Percentiles rank a stretch among this genome's conserved stretches.
These are phyloP conservation scores for Onychorhynchus coronatus DNA, from an alignment of 2,113 vertebrate species.

Conservation along the genomic window DNA sequence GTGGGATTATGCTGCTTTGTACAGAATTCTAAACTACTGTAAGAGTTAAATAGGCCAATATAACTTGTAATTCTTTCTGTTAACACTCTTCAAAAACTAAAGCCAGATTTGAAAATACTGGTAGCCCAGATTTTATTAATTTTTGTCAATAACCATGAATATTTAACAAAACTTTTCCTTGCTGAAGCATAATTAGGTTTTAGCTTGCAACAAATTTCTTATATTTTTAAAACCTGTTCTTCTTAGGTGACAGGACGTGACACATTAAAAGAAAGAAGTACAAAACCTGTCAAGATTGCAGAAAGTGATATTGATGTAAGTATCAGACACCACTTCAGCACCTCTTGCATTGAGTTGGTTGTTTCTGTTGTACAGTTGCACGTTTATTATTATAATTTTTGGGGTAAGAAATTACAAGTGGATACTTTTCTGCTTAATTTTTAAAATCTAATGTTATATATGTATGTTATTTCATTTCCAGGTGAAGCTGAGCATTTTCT, in stretches of 20 bases:
- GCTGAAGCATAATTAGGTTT: background rate
- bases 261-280: constrained; percentile 81
- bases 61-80: background rate
- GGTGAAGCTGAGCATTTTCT: constrained; percentile 94
- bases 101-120: background rate
- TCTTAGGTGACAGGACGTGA: constrained; percentile 89
- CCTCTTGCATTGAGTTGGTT: background rate
- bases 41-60: background rate
- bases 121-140: background rate
- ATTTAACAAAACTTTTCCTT: background rate
- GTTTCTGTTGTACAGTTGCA: background rate
- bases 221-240: constrained; percentile 29
- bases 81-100: background rate
- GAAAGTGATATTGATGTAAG: constrained; percentile 96
- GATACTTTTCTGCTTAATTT: background rate
- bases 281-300: constrained; percentile 91
- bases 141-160: background rate
- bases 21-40: background rate
- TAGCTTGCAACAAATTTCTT: background rate
- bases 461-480: constrained; percentile 54
- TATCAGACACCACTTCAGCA: constrained; percentile 21
- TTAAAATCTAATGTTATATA: background rate
- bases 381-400: background rate
- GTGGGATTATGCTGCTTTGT: background rate
- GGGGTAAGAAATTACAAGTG: background rate